Evolutionary conservation across 2,113 vertebrate species (phyloP).

Genomic region (Butastur rufipennis): DNA sequence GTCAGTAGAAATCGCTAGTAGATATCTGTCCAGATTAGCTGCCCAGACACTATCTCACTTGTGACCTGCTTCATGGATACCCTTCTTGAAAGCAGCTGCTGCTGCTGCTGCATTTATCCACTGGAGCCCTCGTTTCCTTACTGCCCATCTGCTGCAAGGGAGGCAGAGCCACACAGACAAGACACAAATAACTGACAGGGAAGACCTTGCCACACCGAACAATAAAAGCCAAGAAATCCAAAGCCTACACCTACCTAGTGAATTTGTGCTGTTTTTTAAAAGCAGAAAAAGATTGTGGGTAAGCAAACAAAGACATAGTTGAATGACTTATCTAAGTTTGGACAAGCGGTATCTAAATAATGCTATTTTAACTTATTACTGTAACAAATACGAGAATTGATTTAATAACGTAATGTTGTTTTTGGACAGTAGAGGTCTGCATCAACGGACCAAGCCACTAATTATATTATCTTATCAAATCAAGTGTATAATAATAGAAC

Average conservation of each 20-base stretch:
- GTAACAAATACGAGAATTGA: constrained; percentile 1
- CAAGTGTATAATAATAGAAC: constrained; percentile 26
- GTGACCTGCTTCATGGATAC: not conserved
- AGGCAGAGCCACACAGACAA: not conserved
- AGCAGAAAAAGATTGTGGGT: constrained; percentile 7
- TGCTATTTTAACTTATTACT: constrained; percentile 24
- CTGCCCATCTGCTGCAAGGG: constrained; percentile 4
- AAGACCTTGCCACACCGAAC: not conserved
- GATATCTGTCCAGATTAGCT: constrained; percentile 1
- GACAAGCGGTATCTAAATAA: constrained; percentile 36
- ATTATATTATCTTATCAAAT: constrained; percentile 54
- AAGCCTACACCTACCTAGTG: not conserved
- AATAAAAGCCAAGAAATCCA: not conserved
- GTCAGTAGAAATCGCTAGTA: constrained; percentile 6
- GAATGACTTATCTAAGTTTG: constrained; percentile 40
- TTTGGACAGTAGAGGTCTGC: constrained; percentile 35
- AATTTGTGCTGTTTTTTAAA: constrained; percentile 11
- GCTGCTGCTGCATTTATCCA: constrained; percentile 19
- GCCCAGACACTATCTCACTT: not conserved
- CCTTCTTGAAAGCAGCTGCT: constrained; percentile 30
- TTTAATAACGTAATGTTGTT: constrained; percentile 52
- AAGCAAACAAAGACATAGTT: constrained; percentile 4
- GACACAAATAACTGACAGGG: not conserved
- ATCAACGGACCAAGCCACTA: constrained; percentile 11
- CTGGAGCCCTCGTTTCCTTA: constrained; percentile 17